Evolutionary conservation across 1,140 invertebrate species (phyloP).

Genomic region (Trachelipus rathkii): DNA sequence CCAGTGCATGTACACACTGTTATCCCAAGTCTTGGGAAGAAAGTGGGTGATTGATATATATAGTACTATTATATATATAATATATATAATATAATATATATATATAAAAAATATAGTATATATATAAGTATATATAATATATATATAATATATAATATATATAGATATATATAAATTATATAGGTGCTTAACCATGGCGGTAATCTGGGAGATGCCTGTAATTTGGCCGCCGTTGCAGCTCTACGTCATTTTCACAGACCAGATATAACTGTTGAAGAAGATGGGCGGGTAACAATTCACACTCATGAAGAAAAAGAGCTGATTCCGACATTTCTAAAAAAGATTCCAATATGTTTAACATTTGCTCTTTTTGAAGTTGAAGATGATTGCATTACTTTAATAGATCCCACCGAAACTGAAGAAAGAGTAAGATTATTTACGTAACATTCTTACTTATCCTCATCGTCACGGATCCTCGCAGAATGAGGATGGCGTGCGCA

Average conservation of each 20-base stretch:
- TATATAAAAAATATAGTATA: too few species aligned
- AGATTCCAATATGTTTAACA: slow-evolving; percentile 23
- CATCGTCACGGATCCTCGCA: too few species aligned
- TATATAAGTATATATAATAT: too few species aligned
- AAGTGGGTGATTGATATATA: too few species aligned
- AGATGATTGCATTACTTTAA: slow-evolving; percentile 17
- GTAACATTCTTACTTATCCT: slow-evolving; percentile 83
- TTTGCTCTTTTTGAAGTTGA: slow-evolving; percentile 24
- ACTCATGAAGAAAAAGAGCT: slow-evolving; percentile 18
- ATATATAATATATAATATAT: too few species aligned
- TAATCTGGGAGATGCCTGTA: slow-evolving; percentile 29
- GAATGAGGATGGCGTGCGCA: too few species aligned
- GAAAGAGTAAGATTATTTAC: slow-evolving; percentile 54
- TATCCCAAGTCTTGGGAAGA: too few species aligned
- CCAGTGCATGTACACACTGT: too few species aligned
- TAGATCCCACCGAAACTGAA: slow-evolving; percentile 24
- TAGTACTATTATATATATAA: too few species aligned
- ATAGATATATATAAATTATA: too few species aligned
- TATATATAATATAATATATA: too few species aligned
- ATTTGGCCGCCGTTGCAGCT: slow-evolving; percentile 25
- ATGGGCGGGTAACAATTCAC: slow-evolving; percentile 28
- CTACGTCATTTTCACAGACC: slow-evolving; percentile 30
- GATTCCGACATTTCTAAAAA: slow-evolving; percentile 30
- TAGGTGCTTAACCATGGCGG: slow-evolving; percentile 25
- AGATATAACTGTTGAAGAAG: slow-evolving; percentile 28